phyloP scores from a whole-genome alignment of 1,140 invertebrate genomes.

The Condylostylus longicornis region DNA sequence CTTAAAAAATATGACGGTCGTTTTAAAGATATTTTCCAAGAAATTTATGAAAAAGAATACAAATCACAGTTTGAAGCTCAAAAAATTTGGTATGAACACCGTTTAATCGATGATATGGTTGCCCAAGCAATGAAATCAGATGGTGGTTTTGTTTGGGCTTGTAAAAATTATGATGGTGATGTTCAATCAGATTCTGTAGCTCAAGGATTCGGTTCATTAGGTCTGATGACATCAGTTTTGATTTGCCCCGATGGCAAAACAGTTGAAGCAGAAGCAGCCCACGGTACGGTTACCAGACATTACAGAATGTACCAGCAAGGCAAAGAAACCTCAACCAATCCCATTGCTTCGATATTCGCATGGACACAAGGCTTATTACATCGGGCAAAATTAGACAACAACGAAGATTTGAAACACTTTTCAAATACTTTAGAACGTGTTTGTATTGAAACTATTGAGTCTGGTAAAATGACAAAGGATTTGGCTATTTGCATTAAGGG shows the following conservation, averaged over 20 bases:
- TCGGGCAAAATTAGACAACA: slow-evolving; percentile 84
- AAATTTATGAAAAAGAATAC: slow-evolving; percentile 87
- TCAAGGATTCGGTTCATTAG: slow-evolving; percentile 84
- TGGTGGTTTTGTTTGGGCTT: slow-evolving; percentile 97
- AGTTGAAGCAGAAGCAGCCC: slow-evolving; percentile 93
- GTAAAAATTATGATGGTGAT: slow-evolving; percentile 99
- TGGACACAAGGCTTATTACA: slow-evolving; percentile 89
- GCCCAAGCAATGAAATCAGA: slow-evolving; percentile 96
- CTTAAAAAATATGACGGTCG: slow-evolving; percentile 95
- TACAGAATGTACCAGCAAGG: slow-evolving; percentile 87
- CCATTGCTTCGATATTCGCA: slow-evolving; percentile 97
- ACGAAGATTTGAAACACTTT: slow-evolving; percentile 58
- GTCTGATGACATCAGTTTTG: slow-evolving; percentile 91
- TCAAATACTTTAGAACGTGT: slow-evolving; percentile 73
- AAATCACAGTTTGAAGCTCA: slow-evolving; percentile 69
- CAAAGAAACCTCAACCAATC: slow-evolving; percentile 95
- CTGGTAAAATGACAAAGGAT: slow-evolving; percentile 96
- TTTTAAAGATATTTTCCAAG: slow-evolving; percentile 98
- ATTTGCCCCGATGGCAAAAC: slow-evolving; percentile 93
- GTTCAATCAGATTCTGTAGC: slow-evolving; percentile 96
- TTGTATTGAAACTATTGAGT: slow-evolving; percentile 88
- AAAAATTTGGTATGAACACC: slow-evolving; percentile 92
- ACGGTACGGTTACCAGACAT: slow-evolving; percentile 93
- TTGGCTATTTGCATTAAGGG: slow-evolving; percentile 96
- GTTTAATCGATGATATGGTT: slow-evolving; percentile 98